Evolutionary conservation across 2,113 vertebrate genomes (phyloP).

Genomic region (Myiopsitta monachus): DNA sequence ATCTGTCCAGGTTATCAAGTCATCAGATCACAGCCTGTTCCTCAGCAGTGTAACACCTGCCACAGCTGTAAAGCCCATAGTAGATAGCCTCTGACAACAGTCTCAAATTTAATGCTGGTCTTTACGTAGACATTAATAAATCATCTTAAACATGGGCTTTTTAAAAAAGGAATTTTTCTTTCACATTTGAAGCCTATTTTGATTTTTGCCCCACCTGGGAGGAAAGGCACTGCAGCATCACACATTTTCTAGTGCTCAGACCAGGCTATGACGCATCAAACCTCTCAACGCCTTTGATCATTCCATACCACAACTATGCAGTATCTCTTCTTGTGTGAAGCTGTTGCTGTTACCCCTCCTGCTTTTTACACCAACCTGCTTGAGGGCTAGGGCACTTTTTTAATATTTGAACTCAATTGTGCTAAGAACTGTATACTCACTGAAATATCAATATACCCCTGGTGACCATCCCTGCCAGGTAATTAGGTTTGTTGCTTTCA

Average conservation of each 20-base stretch:
- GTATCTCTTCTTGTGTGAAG: not conserved
- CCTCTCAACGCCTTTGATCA: not conserved
- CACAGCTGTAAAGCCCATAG: not conserved
- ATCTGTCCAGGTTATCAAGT: not conserved
- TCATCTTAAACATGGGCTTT: not conserved
- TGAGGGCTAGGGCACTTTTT: not conserved
- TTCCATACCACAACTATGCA: not conserved
- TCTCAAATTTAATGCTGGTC: not conserved
- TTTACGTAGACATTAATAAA: not conserved
- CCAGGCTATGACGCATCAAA: not conserved
- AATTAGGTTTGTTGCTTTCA: conserved; percentile 52
- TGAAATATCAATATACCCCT: conserved; percentile 27
- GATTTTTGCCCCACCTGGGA: not conserved
- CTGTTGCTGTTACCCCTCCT: not conserved
- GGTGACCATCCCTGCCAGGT: conserved; percentile 12
- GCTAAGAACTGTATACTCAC: not conserved
- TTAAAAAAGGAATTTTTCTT: not conserved
- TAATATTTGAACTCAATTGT: not conserved
- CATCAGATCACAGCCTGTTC: not conserved
- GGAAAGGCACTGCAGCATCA: not conserved
- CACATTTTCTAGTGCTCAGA: not conserved
- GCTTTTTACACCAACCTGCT: not conserved
- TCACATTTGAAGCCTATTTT: not conserved
- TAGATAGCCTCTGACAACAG: not conserved
- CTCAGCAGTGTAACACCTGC: not conserved